phyloP scores from a whole-genome alignment of 2,797 vertebrate species.

The Sandelia bainsii region DNA sequence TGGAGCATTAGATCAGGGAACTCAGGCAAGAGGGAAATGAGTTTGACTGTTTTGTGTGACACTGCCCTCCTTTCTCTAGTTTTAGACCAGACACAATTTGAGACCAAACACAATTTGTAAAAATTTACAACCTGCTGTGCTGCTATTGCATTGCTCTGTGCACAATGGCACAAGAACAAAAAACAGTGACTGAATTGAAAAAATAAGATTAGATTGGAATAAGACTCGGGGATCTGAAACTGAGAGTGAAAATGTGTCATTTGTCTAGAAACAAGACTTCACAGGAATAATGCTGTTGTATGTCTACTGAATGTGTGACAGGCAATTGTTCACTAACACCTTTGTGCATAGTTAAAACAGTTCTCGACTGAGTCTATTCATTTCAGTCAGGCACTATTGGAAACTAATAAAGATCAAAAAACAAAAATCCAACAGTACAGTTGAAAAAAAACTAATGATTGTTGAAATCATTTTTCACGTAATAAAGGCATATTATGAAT shows the following conservation, averaged over 20 bases:
- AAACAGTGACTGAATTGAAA: not conserved
- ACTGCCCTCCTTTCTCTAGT: not conserved
- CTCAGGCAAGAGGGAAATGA: not conserved
- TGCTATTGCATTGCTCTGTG: not conserved
- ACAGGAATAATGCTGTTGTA: not conserved
- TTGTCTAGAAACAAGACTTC: not conserved
- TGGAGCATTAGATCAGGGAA: not conserved
- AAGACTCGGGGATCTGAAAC: not conserved
- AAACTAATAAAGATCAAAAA: not conserved
- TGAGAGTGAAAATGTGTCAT: not conserved
- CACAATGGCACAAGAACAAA: not conserved
- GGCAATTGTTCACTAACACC: not conserved
- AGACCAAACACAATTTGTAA: not conserved
- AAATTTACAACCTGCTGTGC: not conserved
- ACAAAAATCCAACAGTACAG: not conserved
- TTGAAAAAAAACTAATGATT: not conserved
- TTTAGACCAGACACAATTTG: no score
- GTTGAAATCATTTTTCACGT: not conserved
- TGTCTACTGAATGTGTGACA: not conserved
- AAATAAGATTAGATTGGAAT: not conserved
- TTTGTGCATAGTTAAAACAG: no score
- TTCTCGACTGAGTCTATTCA: not conserved
- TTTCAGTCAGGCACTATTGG: no score
- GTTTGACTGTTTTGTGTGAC: not conserved
- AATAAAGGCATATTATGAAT: not conserved